These are phyloP conservation scores for Pardosa pseudoannulata DNA, from an alignment of 2,888 invertebrate genomes.

Conservation along the genomic window DNA sequence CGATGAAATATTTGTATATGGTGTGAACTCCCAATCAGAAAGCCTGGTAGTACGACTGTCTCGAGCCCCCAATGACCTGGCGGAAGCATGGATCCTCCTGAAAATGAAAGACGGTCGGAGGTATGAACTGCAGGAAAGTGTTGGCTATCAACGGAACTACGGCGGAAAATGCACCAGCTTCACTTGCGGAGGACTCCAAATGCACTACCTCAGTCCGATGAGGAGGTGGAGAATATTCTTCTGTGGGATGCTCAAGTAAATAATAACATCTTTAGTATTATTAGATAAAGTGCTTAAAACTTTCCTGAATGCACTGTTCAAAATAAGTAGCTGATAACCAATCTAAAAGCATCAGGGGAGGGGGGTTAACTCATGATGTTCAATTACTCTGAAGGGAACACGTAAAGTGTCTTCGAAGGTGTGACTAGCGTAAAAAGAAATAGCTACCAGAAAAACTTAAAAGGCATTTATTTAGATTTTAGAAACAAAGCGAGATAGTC, in stretches of 20 bases:
- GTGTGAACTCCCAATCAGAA: constrained; percentile 50
- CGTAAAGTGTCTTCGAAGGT: too few relatives aligned
- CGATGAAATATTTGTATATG: constrained; percentile 55
- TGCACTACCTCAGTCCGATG: constrained; percentile 48
- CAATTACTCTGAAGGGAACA: too few relatives aligned
- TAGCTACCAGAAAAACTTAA: too few relatives aligned
- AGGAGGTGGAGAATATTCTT: constrained; percentile 58
- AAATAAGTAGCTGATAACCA: too few relatives aligned
- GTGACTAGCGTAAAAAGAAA: too few relatives aligned
- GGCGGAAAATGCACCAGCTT: constrained; percentile 20
- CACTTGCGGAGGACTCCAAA: constrained; percentile 38
- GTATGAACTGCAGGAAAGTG: constrained; percentile 15
- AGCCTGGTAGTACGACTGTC: constrained; percentile 21
- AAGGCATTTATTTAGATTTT: too few relatives aligned
- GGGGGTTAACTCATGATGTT: too few relatives aligned
- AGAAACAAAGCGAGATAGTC: too few relatives aligned
- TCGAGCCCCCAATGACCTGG: neutral
- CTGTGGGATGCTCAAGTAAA: constrained; percentile 56
- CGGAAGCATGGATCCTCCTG: constrained; percentile 46
- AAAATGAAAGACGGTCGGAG: constrained; percentile 31
- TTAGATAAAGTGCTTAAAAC: too few relatives aligned
- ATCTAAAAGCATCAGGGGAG: too few relatives aligned
- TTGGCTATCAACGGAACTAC: constrained; percentile 25
- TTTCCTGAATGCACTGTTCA: too few relatives aligned
- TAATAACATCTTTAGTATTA: too few relatives aligned